phyloP scores from a whole-genome alignment of 2,888 invertebrate species.

The Agrotis segetum region DNA sequence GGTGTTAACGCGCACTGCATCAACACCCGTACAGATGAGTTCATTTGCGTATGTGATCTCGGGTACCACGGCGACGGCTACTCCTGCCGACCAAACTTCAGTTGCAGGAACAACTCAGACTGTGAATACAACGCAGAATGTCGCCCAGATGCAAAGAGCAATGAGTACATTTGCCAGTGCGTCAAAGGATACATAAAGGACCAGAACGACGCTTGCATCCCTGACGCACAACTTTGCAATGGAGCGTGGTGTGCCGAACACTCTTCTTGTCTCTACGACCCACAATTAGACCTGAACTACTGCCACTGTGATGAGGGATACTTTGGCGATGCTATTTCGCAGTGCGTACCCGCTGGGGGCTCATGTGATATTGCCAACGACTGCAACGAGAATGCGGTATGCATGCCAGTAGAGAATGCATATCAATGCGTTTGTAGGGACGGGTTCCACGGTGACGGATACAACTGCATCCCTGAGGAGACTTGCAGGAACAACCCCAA shows the following conservation, averaged over 20 bases:
- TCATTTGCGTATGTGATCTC: slow-evolving; percentile 94
- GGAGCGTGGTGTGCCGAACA: slow-evolving; percentile 92
- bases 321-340: slow-evolving; percentile 93
- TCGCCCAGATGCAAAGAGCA: slow-evolving; percentile 90
- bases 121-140: slow-evolving; percentile 94
- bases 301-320: slow-evolving; percentile 96
- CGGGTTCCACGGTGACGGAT: slow-evolving; percentile 96
- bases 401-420: slow-evolving; percentile 86
- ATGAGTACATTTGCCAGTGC: slow-evolving; percentile 94
- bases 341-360: slow-evolving; percentile 91
- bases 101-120: slow-evolving; percentile 92
- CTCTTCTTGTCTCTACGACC: slow-evolving; percentile 94
- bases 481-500: slow-evolving; percentile 94
- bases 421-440: slow-evolving; percentile 93
- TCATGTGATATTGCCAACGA: slow-evolving; percentile 94
- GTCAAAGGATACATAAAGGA: slow-evolving; percentile 93
- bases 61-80: slow-evolving; percentile 96
- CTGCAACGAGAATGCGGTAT: slow-evolving; percentile 95
- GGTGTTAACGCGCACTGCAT: slow-evolving; percentile 94
- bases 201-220: slow-evolving; percentile 92
- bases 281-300: slow-evolving; percentile 92
- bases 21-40: slow-evolving; percentile 92
- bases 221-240: slow-evolving; percentile 91
- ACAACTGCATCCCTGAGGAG: slow-evolving; percentile 92
- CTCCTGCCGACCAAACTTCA: slow-evolving; percentile 93